phyloP scores from a whole-genome alignment of 1,140 invertebrate genomes.

The Drosophila eugracilis region DNA sequence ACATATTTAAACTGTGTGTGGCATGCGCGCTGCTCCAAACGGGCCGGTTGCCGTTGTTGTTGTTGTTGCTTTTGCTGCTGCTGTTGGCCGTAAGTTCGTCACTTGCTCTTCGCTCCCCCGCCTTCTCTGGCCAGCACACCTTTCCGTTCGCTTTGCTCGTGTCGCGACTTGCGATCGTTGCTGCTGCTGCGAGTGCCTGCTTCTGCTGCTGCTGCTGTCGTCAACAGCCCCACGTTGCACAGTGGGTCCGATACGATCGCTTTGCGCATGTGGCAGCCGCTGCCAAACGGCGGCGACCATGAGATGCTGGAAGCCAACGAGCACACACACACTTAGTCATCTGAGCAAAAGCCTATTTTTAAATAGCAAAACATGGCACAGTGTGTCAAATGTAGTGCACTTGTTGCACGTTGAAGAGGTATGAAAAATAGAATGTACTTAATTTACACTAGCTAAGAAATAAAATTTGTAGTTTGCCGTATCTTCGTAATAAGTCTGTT shows the following conservation, averaged over 20 bases:
- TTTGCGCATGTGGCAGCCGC: slow-evolving; percentile 66
- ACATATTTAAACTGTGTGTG: slow-evolving; percentile 85
- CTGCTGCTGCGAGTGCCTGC: slow-evolving; percentile 42
- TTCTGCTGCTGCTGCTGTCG: slow-evolving; percentile 62
- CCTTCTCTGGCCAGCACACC: slow-evolving; percentile 56
- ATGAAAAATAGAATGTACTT: neutral
- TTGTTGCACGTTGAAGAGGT: slow-evolving; percentile 16
- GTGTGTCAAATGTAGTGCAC: slow-evolving; percentile 4
- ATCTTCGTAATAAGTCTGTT: too few relatives aligned
- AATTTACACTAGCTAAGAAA: neutral
- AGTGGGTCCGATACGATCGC: slow-evolving; percentile 55
- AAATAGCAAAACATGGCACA: slow-evolving; percentile 31
- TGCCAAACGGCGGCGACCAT: slow-evolving; percentile 58
- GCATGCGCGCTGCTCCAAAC: slow-evolving; percentile 82
- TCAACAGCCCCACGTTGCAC: slow-evolving; percentile 79
- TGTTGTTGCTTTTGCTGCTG: slow-evolving; percentile 50
- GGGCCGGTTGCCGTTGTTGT: slow-evolving; percentile 74
- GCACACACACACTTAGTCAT: slow-evolving; percentile 12
- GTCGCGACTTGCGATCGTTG: slow-evolving; percentile 68
- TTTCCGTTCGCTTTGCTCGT: slow-evolving; percentile 67
- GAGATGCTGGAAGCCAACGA: slow-evolving; percentile 43
- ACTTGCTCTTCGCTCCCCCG: slow-evolving; percentile 64
- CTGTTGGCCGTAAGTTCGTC: slow-evolving; percentile 81
- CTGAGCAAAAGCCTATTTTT: slow-evolving; percentile 37
- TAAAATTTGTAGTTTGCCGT: too few relatives aligned